Evolutionary conservation across 2,113 vertebrate species (phyloP), one percentile per base, ranked within the genome.

Genomic region (Ellobius talpinus): DNA sequence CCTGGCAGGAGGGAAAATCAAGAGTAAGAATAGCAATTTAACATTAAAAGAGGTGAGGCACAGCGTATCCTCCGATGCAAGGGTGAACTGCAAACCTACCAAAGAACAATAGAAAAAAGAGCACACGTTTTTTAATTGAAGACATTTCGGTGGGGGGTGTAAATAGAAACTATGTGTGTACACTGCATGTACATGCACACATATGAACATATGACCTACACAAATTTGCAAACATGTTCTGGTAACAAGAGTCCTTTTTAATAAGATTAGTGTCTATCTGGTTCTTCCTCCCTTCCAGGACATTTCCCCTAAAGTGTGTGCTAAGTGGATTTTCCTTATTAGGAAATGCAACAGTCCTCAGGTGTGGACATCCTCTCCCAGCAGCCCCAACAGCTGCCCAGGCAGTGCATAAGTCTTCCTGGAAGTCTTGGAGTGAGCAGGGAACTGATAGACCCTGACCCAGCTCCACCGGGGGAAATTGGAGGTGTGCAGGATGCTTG

Each of bases 1-100:
- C 99, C 99, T 99, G 93, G 23, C 24, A 78, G 96, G 84, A 93
- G 87, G 65, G 81, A 97, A 98, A 92, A 95, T 65, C 26, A 82
- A 87, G 47, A 88, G 95, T 92, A 87, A 98, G 94, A 92, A 85
- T 21, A 84, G 47, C 31, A 87, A 42, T 2, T 29, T 61, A 21
- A 50, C 84, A 66, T 68, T 73, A 36, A 55, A 95, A 66, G 66
- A 1, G 1, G 3, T 1, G 1, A 39, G n/a, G 14, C 36, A 31
- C 8, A 23, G 52, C 23, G 52, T 6, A 7, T 3, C 45, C 52
- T 7, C 36, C 2, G 13, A 14, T 42, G 0, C 8, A 7, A 39
- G 31, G 63, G 61, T 14, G 74, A 52, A 72, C 1, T 23, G 31
- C 29, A 82, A 91, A 70, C 16, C 47, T 2, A 36, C 26, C 3